Percentiles rank a stretch among this genome's conserved stretches.
phyloP scores from a whole-genome alignment of 2,888 invertebrate species.

The Monoplex corrugatus region DNA sequence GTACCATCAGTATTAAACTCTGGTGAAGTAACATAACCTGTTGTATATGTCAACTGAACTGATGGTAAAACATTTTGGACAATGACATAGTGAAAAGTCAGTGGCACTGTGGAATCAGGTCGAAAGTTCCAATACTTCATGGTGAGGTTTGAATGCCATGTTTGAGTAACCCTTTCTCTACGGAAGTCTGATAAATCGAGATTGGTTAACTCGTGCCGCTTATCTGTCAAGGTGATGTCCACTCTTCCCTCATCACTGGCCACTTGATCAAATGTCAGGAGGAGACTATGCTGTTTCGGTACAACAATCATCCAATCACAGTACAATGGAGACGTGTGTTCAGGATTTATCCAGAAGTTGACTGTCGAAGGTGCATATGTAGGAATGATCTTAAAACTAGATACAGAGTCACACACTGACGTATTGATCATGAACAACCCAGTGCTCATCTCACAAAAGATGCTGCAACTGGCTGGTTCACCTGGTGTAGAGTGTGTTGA shows the following conservation, averaged over 20 bases:
- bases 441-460: background rate
- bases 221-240: background rate
- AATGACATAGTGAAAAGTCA: background rate
- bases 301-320: background rate
- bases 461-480: background rate
- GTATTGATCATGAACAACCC: background rate
- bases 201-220: background rate
- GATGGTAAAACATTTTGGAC: background rate
- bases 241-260: background rate
- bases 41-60: background rate
- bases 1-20: background rate
- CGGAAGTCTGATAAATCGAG: background rate
- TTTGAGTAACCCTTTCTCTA: background rate
- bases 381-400: background rate
- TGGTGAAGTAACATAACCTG: constrained; percentile 7
- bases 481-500: too few relatives aligned
- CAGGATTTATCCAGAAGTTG: background rate
- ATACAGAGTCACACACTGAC: background rate
- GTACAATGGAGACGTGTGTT: background rate
- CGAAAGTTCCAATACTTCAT: background rate
- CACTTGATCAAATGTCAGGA: background rate
- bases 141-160: background rate
- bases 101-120: background rate
- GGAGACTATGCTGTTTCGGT: background rate
- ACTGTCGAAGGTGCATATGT: background rate